Evolutionary conservation across 1,140 invertebrate genomes (phyloP), one percentile per base, ranked within the genome.

Genomic region (Lepeophtheirus salmonis): DNA sequence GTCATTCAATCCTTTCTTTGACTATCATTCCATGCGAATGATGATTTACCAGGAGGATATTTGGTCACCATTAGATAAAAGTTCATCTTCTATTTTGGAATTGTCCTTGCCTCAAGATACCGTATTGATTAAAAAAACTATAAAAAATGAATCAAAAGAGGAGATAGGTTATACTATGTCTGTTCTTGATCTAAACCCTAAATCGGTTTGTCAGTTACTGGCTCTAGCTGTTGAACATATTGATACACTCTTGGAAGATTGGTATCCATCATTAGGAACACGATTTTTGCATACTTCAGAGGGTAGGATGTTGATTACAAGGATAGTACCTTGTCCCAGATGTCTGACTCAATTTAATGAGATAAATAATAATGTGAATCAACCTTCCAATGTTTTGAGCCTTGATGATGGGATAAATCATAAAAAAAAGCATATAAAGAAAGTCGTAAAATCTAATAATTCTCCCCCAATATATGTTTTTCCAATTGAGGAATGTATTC

Each of bases 231-330:
- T 96, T 0, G 90, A 96, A 70, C 90, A 97, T 69, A 88, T 98
- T 65, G 95, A 99, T 70, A 83, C 91, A 55, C 72, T 99, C 20
- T 72, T 98, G 0, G 95, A 98, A 71, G 95, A 98, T 71, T 98
- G 95, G 94, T 97, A 94, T 74, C 91, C 91, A 0, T 88, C 88
- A 0, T 73, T 92, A 65, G 85, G 94, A 3, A 97, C 92, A 1
- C 77, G 94, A 50, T 98, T 98, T 73, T 89, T 92, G 1, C 95
- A 98, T 68, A 97, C 91, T 0, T 92, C 89, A 0, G 90, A 95
- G 70, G 95, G 95, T 0, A 82, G 87, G 64, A 86, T 95, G 68
- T 73, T 99, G 21, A 87, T 99, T 10, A 97, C 89, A 0, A 75
- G 95, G n/a, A 68, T 97, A 17, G 83, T 97, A 50, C 87, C 91